These are phyloP conservation scores for Tachysurus fulvidraco DNA, from an alignment of 2,113 vertebrate species.

Conservation along the genomic window DNA sequence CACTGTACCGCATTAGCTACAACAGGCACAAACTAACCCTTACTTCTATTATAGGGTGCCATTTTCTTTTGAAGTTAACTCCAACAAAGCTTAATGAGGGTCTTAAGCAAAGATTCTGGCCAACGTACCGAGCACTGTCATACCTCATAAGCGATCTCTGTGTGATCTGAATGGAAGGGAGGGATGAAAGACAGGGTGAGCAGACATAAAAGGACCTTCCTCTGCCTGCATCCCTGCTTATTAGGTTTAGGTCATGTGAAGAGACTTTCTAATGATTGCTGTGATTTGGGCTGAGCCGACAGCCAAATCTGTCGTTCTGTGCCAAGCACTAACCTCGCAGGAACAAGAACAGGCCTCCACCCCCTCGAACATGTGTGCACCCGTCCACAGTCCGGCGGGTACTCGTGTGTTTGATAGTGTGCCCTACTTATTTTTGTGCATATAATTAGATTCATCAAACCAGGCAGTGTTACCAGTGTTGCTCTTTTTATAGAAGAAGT, in stretches of 20 bases:
- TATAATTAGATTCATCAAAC: constrained; percentile 68
- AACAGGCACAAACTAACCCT: neutral
- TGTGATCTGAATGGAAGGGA: constrained; percentile 35
- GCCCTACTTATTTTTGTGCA: constrained; percentile 68
- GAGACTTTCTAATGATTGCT: constrained; percentile 55
- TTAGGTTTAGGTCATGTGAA: constrained; percentile 39
- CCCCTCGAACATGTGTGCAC: constrained; percentile 50
- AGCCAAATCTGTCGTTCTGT: neutral
- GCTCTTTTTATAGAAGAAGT: constrained; percentile 50
- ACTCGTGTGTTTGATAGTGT: constrained; percentile 40
- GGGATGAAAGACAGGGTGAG: constrained; percentile 51
- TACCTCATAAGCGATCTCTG: constrained; percentile 40
- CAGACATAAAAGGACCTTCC: constrained; percentile 49
- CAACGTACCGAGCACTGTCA: constrained; percentile 2
- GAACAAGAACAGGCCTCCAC: constrained; percentile 44
- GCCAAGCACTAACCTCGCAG: constrained; percentile 40
- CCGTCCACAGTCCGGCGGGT: neutral
- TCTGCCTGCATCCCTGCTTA: constrained; percentile 43
- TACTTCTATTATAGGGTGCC: neutral
- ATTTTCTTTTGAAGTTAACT: constrained; percentile 24
- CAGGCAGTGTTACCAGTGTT: constrained; percentile 50
- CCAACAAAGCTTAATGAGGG: neutral
- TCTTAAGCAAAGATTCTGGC: constrained; percentile 19
- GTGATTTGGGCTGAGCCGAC: constrained; percentile 44
- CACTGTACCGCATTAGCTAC: neutral